A percentile compares a stretch with the other conserved stretches of the same genome.
phyloP scores from a whole-genome alignment of 1,140 invertebrate species.

The Tenebrio molitor region DNA sequence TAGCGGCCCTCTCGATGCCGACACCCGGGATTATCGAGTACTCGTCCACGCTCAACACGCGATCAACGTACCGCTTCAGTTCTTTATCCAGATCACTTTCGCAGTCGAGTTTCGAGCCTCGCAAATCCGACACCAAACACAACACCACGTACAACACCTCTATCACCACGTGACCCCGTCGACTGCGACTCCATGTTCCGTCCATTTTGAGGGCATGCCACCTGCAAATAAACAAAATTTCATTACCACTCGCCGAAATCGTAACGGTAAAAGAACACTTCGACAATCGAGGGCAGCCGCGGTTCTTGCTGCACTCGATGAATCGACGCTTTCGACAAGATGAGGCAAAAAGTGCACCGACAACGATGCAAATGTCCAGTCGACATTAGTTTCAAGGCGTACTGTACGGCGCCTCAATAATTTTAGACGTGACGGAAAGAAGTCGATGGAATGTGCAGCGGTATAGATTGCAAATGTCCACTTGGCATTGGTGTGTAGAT shows the following conservation, averaged over 20 bases:
- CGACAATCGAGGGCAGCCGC: too few relatives aligned
- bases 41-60: conserved; percentile 62
- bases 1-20: conserved; percentile 61
- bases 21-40: conserved; percentile 70
- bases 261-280: too few relatives aligned
- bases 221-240: conserved; percentile 26
- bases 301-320: too few relatives aligned
- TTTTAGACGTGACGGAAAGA: too few relatives aligned
- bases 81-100: conserved; percentile 61
- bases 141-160: too few relatives aligned
- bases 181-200: conserved; percentile 44
- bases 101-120: conserved; percentile 47
- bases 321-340: too few relatives aligned
- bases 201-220: conserved; percentile 57
- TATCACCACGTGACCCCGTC: conserved; percentile 39
- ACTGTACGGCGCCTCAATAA: too few relatives aligned
- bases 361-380: background rate
- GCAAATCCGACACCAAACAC: conserved; percentile 36
- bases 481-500: too few relatives aligned
- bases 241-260: background rate
- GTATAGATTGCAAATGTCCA: too few relatives aligned
- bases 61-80: conserved; percentile 65
- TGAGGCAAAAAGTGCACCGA: too few relatives aligned
- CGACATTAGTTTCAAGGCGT: too few relatives aligned
- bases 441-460: too few relatives aligned